Percentiles rank a stretch among this genome's conserved stretches.
These are phyloP conservation scores for Acanthopagrus latus DNA, from an alignment of 2,797 vertebrate species.

Conservation along the genomic window DNA sequence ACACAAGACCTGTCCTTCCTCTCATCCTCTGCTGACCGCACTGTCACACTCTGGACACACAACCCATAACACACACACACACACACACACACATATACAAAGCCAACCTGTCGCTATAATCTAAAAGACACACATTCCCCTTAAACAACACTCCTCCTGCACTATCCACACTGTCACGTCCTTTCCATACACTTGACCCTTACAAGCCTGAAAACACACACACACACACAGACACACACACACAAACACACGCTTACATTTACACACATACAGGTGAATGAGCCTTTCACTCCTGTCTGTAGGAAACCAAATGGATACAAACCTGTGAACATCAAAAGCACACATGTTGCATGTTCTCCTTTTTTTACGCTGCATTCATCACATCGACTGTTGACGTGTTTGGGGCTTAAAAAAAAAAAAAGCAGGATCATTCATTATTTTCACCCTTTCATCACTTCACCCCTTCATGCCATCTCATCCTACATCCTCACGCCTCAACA, in stretches of 20 bases:
- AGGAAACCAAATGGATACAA: slow-evolving; percentile 52
- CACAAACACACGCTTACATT: slow-evolving; percentile 7
- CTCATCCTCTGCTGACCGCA: slow-evolving; percentile 97
- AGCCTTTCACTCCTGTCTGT: slow-evolving; percentile 41
- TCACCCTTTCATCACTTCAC: not conserved
- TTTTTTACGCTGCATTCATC: slow-evolving; percentile 1
- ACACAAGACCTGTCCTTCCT: slow-evolving; percentile 97
- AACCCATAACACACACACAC: slow-evolving; percentile 82
- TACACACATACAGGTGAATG: slow-evolving; percentile 33
- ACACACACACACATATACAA: not conserved
- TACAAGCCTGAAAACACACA: not conserved
- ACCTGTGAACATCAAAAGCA: slow-evolving; percentile 57
- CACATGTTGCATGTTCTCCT: slow-evolving; percentile 59
- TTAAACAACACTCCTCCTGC: slow-evolving; percentile 22
- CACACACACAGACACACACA: slow-evolving; percentile 8
- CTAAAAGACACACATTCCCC: slow-evolving; percentile 34
- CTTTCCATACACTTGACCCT: slow-evolving; percentile 9
- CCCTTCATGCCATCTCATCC: not conserved
- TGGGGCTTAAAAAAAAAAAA: slow-evolving; percentile 3
- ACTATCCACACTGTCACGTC: slow-evolving; percentile 30
- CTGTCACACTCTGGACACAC: slow-evolving; percentile 98
- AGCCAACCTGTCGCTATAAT: not conserved
- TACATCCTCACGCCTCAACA: slow-evolving; percentile 5
- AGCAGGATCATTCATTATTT: slow-evolving; percentile 10
- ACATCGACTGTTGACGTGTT: not conserved